Base-by-base conservation (phyloP, 2,797 vertebrate species). In the Pangasius mekongensis region DNA sequence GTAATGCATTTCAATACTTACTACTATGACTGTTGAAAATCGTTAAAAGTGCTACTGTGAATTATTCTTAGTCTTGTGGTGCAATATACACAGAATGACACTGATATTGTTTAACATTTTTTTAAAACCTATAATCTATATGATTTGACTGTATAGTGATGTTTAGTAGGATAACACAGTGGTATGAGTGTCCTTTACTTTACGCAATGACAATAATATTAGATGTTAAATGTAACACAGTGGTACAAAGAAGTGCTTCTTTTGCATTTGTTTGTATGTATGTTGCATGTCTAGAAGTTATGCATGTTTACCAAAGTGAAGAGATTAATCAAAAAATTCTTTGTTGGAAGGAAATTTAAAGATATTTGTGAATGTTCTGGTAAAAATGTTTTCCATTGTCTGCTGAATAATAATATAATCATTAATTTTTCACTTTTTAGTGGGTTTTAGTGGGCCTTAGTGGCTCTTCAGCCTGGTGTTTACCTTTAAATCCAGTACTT, bases 401-500 rank as follows among this genome's bases (percentile, higher is more conserved):
- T 82, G 56, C 56, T 64, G 24, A 47, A 67, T 49, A 43, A 47
- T 30, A 83, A 47, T 43, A 27, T 60, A 62, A 39, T 39, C 2
- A 56, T 82, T 1, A 14, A 5, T 3, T 30, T 58, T 22, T 80
- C 3, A 47, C 3, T 39, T 74, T 76, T 52, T 1, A 6, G 2
- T n/a, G 43, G 43, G 49, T 20, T 36, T 81, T 27, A 62, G 14
- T 78, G 47, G n/a, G 14, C 49, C 54, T 78, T 78, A 77, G 36
- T 83, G 80, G 36, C 16, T 84, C 11, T 84, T 69, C n/a, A 84
- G 7, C 30, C 47, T 24, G 20, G 49, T 24, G 3, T 54, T 69
- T 54, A 54, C 88, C 89, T 93, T 94, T 92, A 92, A 92, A 91
- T 91, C 78, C 83, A 92, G 69, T 88, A 85, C 76, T 36, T 91